Evolutionary conservation across 2,888 invertebrate species (phyloP).

Genomic region (Siphonodentalium dalli): DNA sequence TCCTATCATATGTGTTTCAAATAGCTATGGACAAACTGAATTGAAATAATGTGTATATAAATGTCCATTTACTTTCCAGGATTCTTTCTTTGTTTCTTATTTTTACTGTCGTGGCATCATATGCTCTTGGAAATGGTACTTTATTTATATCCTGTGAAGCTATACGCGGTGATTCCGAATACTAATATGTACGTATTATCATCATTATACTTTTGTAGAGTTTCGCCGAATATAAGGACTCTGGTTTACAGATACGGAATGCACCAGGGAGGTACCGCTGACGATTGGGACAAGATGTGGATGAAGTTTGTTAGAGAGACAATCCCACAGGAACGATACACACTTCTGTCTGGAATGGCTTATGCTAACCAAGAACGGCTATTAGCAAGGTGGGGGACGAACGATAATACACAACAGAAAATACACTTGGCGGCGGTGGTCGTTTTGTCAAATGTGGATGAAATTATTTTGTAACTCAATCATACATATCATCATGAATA

Average conservation of each 20-base stretch:
- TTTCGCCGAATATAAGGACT: constrained; percentile 47
- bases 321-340: constrained; percentile 81
- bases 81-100: no score
- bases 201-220: constrained; percentile 25
- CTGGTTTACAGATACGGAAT: constrained; percentile 57
- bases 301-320: constrained; percentile 75
- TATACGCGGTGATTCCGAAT: no score
- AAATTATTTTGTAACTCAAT: no score
- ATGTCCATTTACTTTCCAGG: no score
- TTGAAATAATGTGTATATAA: no score
- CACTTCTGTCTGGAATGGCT: constrained; percentile 76
- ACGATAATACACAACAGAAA: background rate
- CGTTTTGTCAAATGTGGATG: no score
- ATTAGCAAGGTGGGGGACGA: constrained; percentile 71
- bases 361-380: constrained; percentile 74
- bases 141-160: no score
- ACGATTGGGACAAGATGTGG: constrained; percentile 80
- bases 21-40: no score
- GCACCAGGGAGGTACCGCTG: constrained; percentile 63
- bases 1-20: no score
- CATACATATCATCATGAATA: background rate
- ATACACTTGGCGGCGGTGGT: background rate
- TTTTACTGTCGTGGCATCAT: no score
- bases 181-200: no score
- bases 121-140: no score